Evolutionary conservation across 1,140 invertebrate genomes (phyloP).

Genomic region (Grapholita molesta): DNA sequence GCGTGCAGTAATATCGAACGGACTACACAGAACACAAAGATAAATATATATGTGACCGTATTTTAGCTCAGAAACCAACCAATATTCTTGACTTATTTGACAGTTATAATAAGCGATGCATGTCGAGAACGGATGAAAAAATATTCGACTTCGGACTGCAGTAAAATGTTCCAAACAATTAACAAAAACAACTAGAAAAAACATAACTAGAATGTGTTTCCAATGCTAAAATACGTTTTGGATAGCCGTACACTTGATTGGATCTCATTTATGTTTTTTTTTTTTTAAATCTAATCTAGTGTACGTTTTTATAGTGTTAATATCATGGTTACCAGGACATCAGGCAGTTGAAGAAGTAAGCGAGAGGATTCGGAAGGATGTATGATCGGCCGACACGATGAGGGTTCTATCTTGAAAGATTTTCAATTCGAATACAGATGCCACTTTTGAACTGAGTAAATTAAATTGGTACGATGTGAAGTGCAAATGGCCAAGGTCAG

Average conservation of each 20-base stretch:
- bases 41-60: not conserved
- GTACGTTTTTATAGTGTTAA: not conserved
- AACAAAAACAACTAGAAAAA: not conserved
- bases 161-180: too few species aligned
- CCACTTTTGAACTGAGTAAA: too few species aligned
- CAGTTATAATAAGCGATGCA: too few species aligned
- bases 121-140: too few species aligned
- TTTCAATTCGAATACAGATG: not conserved
- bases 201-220: not conserved
- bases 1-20: slow-evolving; percentile 8
- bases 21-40: not conserved
- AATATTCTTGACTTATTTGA: too few species aligned
- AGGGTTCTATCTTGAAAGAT: slow-evolving; percentile 3
- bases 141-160: too few species aligned
- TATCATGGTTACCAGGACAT: not conserved
- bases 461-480: too few species aligned
- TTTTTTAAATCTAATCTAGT: not conserved
- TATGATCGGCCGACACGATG: slow-evolving; percentile 9
- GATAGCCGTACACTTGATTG: too few species aligned
- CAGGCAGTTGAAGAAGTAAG: slow-evolving; percentile 14
- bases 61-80: not conserved
- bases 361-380: slow-evolving; percentile 3
- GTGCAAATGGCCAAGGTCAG: not conserved
- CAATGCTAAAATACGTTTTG: not conserved
- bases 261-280: not conserved